These are phyloP conservation scores for Xylocampa areola DNA, from an alignment of 2,888 invertebrate genomes.

Conservation along the genomic window DNA sequence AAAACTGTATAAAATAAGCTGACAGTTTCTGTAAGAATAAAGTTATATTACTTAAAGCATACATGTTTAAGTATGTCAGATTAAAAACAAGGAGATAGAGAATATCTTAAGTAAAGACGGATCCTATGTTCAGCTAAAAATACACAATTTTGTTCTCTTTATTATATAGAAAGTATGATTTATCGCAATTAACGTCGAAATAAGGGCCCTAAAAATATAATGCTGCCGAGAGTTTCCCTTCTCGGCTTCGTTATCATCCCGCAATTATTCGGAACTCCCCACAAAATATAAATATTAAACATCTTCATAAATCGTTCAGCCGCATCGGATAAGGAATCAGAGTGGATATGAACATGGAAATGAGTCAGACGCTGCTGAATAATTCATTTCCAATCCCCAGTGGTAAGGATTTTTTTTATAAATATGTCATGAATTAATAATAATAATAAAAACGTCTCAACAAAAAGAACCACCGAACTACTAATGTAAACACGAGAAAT, in stretches of 20 bases:
- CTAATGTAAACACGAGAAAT: too few relatives aligned
- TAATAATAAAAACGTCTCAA: too few relatives aligned
- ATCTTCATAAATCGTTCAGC: constrained; percentile 5
- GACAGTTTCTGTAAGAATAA: too few relatives aligned
- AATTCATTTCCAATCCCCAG: constrained; percentile 2
- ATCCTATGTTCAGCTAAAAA: too few relatives aligned
- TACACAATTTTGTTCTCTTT: neutral
- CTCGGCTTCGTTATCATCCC: neutral
- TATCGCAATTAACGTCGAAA: constrained; percentile 18
- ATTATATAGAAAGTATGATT: constrained; percentile 7
- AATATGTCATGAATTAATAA: too few relatives aligned
- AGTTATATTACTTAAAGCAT: too few relatives aligned
- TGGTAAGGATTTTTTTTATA: too few relatives aligned
- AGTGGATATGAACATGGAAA: constrained; percentile 39
- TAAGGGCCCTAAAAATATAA: neutral
- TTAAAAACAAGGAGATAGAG: too few relatives aligned
- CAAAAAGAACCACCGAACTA: too few relatives aligned
- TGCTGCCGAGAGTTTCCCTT: neutral
- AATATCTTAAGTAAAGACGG: too few relatives aligned
- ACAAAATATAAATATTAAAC: constrained; percentile 22
- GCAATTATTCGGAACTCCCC: neutral
- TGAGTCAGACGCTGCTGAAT: constrained; percentile 27
- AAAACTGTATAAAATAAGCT: too few relatives aligned
- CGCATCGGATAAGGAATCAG: constrained; percentile 14
- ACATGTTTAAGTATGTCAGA: too few relatives aligned